Evolutionary conservation across 2,888 invertebrate species (phyloP), one percentile per base, ranked within the genome.

Genomic region (Hypena proboscidalis): DNA sequence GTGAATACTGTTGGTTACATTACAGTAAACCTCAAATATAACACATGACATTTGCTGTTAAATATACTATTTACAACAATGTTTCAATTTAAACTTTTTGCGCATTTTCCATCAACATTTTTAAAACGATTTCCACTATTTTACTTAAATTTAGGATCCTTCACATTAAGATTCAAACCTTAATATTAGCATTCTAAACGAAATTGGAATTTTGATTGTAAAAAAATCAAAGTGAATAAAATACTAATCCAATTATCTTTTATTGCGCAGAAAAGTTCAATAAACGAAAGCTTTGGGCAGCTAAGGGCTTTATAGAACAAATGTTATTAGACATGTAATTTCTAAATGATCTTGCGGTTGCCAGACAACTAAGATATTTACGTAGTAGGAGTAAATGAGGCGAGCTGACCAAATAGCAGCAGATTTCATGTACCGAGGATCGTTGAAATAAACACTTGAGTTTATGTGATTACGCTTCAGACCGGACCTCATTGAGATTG

Each of bases 211-310:
- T 33, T 51, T 38, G 45, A 52, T 51, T 55, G 52, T 15, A 37
- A 43, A 57, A 43, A 50, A 49, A 52, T 42, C 38, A 45, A 53
- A 45, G 30, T 37, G 46, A 48, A 50, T 54, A 50, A 52, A 54
- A 65, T 51, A n/a, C 42, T 55, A 63, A 70, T 63, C 59, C 59
- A 68, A 67, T 70, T 67, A 65, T 58, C 57, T 63, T 68, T 58
- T 61, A 68, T 51, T 32, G 50, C 37, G 26, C 32, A 42, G 45
- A 54, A 56, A 46, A 44, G 43, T 62, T 62, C 33, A 55, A 58
- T 54, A 39, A 40, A 55, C 29, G 45, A 37, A 34, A 11, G 22
- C 6, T 41, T 45, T 49, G 42, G 32, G 42, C 49, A 61, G 43
- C 44, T 54, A 46, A 56, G 44, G 57, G 36, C 14, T 35, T 21